These are phyloP conservation scores for Choristoneura rosaceana DNA, from an alignment of 2,888 invertebrate species.

Conservation along the genomic window DNA sequence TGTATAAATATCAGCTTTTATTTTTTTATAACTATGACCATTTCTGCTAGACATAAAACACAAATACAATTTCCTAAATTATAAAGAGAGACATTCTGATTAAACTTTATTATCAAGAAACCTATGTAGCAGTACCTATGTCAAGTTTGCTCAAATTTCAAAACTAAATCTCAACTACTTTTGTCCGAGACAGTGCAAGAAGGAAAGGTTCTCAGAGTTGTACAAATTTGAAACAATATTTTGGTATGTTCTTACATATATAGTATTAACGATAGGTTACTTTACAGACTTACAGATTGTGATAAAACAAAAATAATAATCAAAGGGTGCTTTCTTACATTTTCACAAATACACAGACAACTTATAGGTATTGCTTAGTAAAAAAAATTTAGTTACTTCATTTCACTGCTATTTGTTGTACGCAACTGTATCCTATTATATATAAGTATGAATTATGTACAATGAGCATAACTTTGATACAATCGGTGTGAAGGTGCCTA, in stretches of 20 bases:
- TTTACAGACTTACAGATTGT: too few relatives aligned
- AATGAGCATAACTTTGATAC: neutral
- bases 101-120: neutral
- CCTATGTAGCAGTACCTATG: too few relatives aligned
- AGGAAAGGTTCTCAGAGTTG: too few relatives aligned
- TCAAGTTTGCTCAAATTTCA: too few relatives aligned
- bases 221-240: too few relatives aligned
- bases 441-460: neutral
- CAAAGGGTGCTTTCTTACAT: too few relatives aligned
- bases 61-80: neutral
- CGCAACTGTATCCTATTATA: too few relatives aligned
- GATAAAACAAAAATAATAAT: neutral
- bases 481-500: neutral
- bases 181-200: too few relatives aligned
- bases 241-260: too few relatives aligned
- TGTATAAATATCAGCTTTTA: neutral
- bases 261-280: too few relatives aligned
- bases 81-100: neutral
- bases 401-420: neutral
- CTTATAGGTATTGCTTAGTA: neutral
- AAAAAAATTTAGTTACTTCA: neutral
- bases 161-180: too few relatives aligned
- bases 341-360: neutral
- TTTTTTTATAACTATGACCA: neutral
- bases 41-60: neutral